A percentile compares a stretch with the other conserved stretches of the same genome.
These are phyloP conservation scores for Diadophis punctatus DNA, from an alignment of 2,113 vertebrate genomes.

Conservation along the genomic window DNA sequence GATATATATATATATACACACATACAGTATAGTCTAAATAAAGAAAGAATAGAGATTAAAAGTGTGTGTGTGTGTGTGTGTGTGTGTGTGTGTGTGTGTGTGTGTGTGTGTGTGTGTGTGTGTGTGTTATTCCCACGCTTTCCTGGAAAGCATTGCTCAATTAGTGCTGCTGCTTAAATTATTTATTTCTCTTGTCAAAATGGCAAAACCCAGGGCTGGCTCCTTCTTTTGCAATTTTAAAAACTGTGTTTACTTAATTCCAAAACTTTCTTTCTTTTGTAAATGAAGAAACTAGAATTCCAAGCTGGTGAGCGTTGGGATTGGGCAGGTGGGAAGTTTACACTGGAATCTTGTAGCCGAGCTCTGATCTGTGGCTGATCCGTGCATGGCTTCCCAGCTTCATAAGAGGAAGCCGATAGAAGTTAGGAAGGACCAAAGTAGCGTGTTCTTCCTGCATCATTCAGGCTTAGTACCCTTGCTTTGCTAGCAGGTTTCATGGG, in stretches of 20 bases:
- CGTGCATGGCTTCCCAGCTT: not conserved
- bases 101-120: conserved; percentile 4
- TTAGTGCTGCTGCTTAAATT: conserved; percentile 51
- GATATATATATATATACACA: conserved; percentile 80
- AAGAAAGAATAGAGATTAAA: not conserved
- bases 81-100: conserved; percentile 62
- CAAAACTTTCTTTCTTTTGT: not conserved
- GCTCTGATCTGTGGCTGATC: accelerated
- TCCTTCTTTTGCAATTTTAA: conserved; percentile 13
- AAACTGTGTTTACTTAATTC: not conserved
- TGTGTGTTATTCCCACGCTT: conserved; percentile 63
- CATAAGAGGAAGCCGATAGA: conserved; percentile 1
- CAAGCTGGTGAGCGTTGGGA: not conserved
- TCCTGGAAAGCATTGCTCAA: conserved; percentile 64
- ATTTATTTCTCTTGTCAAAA: conserved; percentile 54
- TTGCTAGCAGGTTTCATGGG: not conserved
- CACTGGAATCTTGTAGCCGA: not conserved
- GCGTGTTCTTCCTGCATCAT: not conserved
- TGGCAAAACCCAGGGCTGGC: not conserved
- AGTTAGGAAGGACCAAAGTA: not conserved
- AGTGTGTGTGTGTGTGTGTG: conserved; percentile 41
- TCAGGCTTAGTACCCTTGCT: conserved; percentile 7
- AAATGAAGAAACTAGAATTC: conserved; percentile 11
- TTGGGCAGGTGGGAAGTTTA: not conserved
- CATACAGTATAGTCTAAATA: too few relatives aligned